Base-by-base conservation (phyloP, 1,140 invertebrate genomes). In the Pectinophora gossypiella region DNA sequence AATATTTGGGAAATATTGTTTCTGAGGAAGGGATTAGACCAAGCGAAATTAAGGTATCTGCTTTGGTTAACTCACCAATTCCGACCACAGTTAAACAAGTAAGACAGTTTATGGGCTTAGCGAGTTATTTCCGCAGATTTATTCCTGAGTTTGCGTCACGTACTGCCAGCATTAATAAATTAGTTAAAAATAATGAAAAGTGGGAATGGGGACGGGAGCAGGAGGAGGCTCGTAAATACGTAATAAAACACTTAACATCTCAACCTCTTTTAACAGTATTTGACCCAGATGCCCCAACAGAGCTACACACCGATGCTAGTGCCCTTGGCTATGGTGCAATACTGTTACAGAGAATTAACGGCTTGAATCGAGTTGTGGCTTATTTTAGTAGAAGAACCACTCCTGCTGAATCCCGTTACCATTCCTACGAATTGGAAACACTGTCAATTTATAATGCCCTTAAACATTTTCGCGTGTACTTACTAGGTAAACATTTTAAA, bases 341-440 rank as follows among this genome's bases (percentile, higher is more conserved):
- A 0, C 19, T 77, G 7, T 13, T 72, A 10, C 76, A 83, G 54
- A 64, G 55, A 51, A 57, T 68, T 10, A 61, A 73, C 44, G 67
- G 78, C 57, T 64, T 68, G 56, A 74, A 89, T 65, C 90, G 75
- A 88, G 72, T 70, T 59, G 57, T 76, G 61, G 68, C 81, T 60
- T 64, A 60, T 54, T 69, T 59, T 72, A 77, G 61, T 72, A 89
- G 89, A 71, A 21, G 56, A 38, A 16, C 57, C 83, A 7, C 48
- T 77, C 22, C 76, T 64, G 0, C 75, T 76, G 57, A 85, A 72
- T 72, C 61, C 19, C 72, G 58, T 40, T 79, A 69, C 36, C 45
- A 45, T 9, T 74, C 66, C 36, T 79, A 70, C 48, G 70, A 78
- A 35, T 36, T 82, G 12, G 75, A 82, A 23, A 23, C 22, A 2